Base-by-base conservation (phyloP, 2,113 vertebrate genomes). In the Gadus macrocephalus region DNA sequence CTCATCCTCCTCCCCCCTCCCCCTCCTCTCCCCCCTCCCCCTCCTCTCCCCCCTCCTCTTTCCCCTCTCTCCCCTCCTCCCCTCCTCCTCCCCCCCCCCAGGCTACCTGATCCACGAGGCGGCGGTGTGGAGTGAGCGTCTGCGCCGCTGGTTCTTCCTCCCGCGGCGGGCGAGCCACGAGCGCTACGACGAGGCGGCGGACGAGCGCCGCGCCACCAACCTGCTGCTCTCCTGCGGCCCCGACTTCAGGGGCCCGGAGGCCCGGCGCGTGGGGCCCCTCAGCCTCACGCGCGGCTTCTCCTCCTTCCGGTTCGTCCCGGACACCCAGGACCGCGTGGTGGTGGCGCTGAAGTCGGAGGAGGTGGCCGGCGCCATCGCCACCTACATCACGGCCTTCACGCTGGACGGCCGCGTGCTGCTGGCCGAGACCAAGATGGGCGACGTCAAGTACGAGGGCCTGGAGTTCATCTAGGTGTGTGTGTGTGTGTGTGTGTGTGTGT, bases 51-150 rank as follows among this genome's bases (percentile, higher is more conserved):
- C 20, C 20, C 20, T 1, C 1, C 1, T 1, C 20, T 20, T 1
- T 1, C 20, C 20, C 20, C 20, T 20, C 20, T 1, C 20, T 1
- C 20, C 1, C 20, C 20, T n/a, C n/a, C n/a, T 63, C 5, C 6
- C 19, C 0, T 28, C 1, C 38, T 68, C 27, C 0, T 3, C n/a
- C 22, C 15, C 4, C 28, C 28, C 12, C 16, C 19, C 79, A 98
- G 97, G 97, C 74, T 99, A 99, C 86, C 92, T 99, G 61, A 96
- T 99, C 79, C 97, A 99, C 0, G 97, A 99, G 77, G 95, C 96
- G 0, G 96, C 92, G 0, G 94, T 88, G 9, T 99, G 97, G 97
- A 98, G 96, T 0, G 94, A 97, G 75, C 91, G 77, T 0, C 89
- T 95, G 53, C 94, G 94, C 81, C 93, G 90, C 72, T 99, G 96